Conservation (phyloP, 2,888 invertebrate species). For the Gortyna flavago region DNA sequence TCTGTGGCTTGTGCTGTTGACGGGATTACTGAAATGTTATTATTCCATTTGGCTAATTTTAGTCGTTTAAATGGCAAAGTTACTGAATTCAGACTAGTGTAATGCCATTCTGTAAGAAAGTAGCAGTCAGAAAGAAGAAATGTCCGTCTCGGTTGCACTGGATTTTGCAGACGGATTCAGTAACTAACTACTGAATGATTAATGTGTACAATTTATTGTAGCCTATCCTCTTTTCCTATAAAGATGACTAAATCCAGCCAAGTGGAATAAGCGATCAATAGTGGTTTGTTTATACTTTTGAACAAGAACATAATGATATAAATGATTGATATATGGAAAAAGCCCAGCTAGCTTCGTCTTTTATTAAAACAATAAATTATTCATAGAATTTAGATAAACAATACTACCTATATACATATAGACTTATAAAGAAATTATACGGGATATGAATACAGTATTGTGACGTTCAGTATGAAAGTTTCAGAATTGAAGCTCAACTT, state of each 20-base stretch:
- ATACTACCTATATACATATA: background rate
- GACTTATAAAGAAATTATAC: background rate
- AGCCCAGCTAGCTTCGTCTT: slow-evolving; percentile 4
- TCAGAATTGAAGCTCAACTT: background rate
- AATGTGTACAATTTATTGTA: background rate
- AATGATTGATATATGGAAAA: slow-evolving; percentile 25
- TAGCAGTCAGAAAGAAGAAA: background rate
- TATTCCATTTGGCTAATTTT: background rate
- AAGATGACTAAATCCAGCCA: background rate
- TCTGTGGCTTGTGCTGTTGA: background rate
- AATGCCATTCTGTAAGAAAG: background rate
- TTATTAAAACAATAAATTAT: slow-evolving; percentile 24
- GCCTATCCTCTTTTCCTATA: background rate
- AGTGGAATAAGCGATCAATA: background rate
- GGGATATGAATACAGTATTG: background rate
- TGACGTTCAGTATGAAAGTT: background rate
- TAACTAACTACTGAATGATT: background rate
- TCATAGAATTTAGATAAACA: slow-evolving; percentile 31
- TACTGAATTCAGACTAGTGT: too few relatives aligned
- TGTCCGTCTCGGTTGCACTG: background rate
- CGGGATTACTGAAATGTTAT: background rate
- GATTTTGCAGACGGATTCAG: background rate
- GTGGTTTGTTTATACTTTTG: slow-evolving; percentile 11
- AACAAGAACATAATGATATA: slow-evolving; percentile 8
- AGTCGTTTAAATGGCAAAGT: background rate